These are phyloP conservation scores for Galbula dea DNA, from an alignment of 2,113 vertebrate species.

Conservation along the genomic window DNA sequence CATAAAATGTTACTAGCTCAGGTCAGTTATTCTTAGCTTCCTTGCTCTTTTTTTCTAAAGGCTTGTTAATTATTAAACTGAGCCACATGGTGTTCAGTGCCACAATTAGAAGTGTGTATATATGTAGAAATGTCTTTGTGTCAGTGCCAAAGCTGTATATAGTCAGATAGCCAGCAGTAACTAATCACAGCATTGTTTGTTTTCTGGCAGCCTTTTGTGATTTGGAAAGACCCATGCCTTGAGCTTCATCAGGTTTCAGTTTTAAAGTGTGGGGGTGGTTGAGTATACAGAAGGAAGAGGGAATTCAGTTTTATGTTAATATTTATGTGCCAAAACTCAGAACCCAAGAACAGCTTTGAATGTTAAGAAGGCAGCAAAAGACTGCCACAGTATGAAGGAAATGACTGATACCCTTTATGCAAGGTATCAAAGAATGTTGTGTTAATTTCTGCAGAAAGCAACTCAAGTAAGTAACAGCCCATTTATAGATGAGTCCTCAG, in stretches of 20 bases:
- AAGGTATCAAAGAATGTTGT: neutral
- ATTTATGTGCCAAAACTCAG: constrained; percentile 22
- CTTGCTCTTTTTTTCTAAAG: neutral
- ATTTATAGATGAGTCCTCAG: constrained; percentile 86
- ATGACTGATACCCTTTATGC: neutral
- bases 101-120: neutral
- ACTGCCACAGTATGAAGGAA: neutral
- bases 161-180: constrained; percentile 8
- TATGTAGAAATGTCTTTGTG: constrained; percentile 34
- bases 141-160: constrained; percentile 10
- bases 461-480: constrained; percentile 90
- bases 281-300: neutral
- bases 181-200: constrained; percentile 16
- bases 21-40: neutral
- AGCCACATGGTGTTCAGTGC: constrained; percentile 1
- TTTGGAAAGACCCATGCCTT: constrained; percentile 3
- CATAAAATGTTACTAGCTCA: constrained; percentile 13
- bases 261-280: neutral
- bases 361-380: neutral
- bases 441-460: constrained; percentile 83
- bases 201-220: constrained; percentile 15
- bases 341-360: neutral
- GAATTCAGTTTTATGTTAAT: neutral
- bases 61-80: constrained; percentile 49
- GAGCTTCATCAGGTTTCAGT: constrained; percentile 9